Base-by-base conservation (phyloP, 2,888 invertebrate species). In the Pheosia gnoma region DNA sequence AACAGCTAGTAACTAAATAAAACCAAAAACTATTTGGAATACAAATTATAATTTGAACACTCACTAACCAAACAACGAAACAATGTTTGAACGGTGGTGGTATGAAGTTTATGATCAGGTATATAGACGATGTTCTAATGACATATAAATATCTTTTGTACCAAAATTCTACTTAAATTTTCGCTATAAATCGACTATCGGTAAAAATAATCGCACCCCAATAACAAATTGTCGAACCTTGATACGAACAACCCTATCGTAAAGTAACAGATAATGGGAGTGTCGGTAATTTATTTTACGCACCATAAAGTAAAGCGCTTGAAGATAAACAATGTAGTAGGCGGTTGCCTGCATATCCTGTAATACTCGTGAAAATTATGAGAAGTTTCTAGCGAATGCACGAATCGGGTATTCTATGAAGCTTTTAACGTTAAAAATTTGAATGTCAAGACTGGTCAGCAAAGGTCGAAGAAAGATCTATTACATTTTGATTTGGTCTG, bases 241-340 rank as follows among this genome's bases (percentile, higher is more conserved):
- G 25, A 25, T 25, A 25, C 25, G 25, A 25, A 37, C 74, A 63
- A 39, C 68, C n/a, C 62, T 75, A 64, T 65, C 68, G 66, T 74
- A 69, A 73, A 74, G 62, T 53, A 62, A 59, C 38, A 72, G 59
- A 67, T 73, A 73, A 73, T 68, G 58, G 67, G 57, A 58, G 66
- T 52, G 56, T 60, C 77, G 67, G 80, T 84, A 82, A 86, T 86
- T 85, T 81, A 83, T 87, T 86, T 84, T 79, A 84, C 80, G 79
- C 69, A 58, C 75, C 78, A 82, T 87, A 84, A 85, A 87, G 81
- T 85, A 83, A 84, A 86, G 81, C 78, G 81, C 75, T 83, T 72
- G 67, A 72, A 81, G 75, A 81, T 80, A 81, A 80, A 83, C 81
- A 82, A 25, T 25, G 25, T 79, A 13, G 13, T 41, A 56, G 3